These are phyloP conservation scores for Macrochelys suwanniensis DNA, from an alignment of 2,797 vertebrate genomes.

Conservation along the genomic window DNA sequence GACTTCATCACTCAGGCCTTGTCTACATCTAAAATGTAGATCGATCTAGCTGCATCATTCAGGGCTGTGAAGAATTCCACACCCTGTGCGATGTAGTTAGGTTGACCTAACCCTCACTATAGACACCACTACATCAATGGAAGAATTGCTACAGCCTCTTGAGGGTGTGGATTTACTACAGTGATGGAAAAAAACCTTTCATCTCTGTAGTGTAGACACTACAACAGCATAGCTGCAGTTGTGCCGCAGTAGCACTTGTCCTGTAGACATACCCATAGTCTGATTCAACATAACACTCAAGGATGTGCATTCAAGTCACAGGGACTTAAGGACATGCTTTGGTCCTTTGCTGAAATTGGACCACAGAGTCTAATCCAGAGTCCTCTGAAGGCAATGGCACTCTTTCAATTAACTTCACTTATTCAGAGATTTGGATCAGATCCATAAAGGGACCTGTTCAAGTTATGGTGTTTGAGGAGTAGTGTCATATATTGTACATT, in stretches of 20 bases:
- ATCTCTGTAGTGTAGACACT: not conserved
- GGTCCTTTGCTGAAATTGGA: not conserved
- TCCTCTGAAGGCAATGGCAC: not conserved
- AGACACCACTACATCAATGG: not conserved
- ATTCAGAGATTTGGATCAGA: rapidly evolving
- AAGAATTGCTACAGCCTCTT: not conserved
- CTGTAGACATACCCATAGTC: not conserved
- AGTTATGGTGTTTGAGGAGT: not conserved
- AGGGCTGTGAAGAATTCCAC: not conserved
- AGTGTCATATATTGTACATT: not conserved
- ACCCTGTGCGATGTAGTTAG: not conserved
- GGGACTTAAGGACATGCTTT: not conserved
- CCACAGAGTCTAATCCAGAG: not conserved
- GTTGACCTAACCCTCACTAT: too few species aligned
- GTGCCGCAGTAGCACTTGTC: not conserved
- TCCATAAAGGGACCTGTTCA: not conserved
- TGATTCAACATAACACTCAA: not conserved
- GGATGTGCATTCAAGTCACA: not conserved
- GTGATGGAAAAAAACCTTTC: too few species aligned
- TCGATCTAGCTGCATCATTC: not conserved
- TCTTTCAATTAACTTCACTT: not conserved
- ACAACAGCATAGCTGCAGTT: not conserved
- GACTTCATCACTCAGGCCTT: not conserved
- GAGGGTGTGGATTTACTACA: too few species aligned
- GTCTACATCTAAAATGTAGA: not conserved